Conservation (phyloP, 2,113 vertebrate genomes). For the Coracopsis vasa region DNA sequence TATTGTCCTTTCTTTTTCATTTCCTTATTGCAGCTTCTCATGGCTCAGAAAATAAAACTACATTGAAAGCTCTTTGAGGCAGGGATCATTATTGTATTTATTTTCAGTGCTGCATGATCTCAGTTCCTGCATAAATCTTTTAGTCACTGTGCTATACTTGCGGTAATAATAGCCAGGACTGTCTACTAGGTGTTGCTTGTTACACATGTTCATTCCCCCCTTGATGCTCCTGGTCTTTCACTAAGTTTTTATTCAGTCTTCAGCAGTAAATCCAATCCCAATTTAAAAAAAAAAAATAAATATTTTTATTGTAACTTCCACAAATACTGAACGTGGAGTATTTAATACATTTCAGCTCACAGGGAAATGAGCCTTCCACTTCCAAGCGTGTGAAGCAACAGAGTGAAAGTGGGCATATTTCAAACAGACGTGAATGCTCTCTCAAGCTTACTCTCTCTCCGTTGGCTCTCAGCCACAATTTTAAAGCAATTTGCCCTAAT, state of each 20-base stretch:
- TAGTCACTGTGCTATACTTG: background rate
- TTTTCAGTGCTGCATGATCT: constrained; percentile 31
- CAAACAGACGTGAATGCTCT: constrained; percentile 37
- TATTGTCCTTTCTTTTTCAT: constrained; percentile 34
- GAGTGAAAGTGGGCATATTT: constrained; percentile 61
- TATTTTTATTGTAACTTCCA: background rate
- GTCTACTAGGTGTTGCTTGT: background rate
- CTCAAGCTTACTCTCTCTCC: constrained; percentile 1
- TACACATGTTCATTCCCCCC: background rate
- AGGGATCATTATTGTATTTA: constrained; percentile 12
- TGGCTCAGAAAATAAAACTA: constrained; percentile 23
- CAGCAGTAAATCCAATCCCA: background rate
- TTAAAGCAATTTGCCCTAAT: constrained; percentile 57
- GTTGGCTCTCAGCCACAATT: constrained; percentile 56
- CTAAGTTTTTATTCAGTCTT: background rate
- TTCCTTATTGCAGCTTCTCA: constrained; percentile 22
- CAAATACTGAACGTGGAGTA: background rate
- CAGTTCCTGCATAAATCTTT: constrained; percentile 36
- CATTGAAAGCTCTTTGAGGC: constrained; percentile 9
- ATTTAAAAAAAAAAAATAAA: background rate
- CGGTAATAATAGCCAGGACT: background rate
- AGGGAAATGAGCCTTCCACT: constrained; percentile 32
- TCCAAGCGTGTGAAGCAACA: background rate
- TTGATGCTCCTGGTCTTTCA: background rate
- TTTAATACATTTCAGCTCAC: constrained; percentile 8